These are phyloP conservation scores for Ochropacha duplaris DNA, from an alignment of 2,888 invertebrate species.

Conservation along the genomic window DNA sequence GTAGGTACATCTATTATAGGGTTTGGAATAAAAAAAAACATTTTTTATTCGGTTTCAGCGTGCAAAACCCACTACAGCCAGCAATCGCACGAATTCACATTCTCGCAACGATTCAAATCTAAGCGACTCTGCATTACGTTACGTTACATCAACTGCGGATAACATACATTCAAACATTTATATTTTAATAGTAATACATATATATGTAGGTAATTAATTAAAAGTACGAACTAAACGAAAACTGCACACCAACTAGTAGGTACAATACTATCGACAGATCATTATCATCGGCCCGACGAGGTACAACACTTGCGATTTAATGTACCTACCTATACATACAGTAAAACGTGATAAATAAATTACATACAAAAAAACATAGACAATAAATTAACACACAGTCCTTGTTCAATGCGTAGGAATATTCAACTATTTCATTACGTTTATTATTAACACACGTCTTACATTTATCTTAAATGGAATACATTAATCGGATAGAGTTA, in stretches of 20 bases:
- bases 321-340: too few species aligned
- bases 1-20: constrained; percentile 70
- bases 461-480: constrained; percentile 77
- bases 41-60: constrained; percentile 64
- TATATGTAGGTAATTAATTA: constrained; percentile 11
- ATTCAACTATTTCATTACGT: constrained; percentile 67
- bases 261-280: constrained; percentile 63
- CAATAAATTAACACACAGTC: constrained; percentile 81
- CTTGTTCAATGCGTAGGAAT: constrained; percentile 76
- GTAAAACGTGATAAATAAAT: constrained; percentile 76
- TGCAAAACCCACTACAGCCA: constrained; percentile 78
- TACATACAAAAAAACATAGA: constrained; percentile 61
- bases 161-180: constrained; percentile 54
- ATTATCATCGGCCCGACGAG: constrained; percentile 52
- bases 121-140: constrained; percentile 38
- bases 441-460: constrained; percentile 73
- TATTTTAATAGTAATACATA: constrained; percentile 24
- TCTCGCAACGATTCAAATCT: constrained; percentile 62
- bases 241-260: constrained; percentile 54
- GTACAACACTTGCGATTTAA: constrained; percentile 54
- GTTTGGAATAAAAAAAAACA: constrained; percentile 76
- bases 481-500: constrained; percentile 71
- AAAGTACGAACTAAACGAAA: constrained; percentile 36
- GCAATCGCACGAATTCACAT: constrained; percentile 57
- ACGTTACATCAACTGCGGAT: constrained; percentile 50